Percentiles rank a stretch among this genome's conserved stretches.
Evolutionary conservation across 2,797 vertebrate species (phyloP).

Genomic region (Muscicapa comitata): DNA sequence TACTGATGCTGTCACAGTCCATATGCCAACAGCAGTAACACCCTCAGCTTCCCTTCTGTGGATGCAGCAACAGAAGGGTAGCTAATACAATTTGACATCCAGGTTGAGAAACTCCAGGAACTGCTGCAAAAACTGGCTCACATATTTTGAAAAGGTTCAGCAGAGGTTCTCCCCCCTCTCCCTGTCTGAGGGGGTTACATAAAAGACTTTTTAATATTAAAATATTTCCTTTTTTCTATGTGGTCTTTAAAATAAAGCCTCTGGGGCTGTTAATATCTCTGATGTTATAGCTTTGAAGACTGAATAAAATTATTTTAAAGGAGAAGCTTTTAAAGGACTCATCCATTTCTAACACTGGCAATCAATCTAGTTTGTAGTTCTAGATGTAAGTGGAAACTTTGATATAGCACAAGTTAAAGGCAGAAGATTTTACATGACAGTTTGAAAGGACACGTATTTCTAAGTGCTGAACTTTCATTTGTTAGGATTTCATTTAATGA

Average conservation of each 20-base stretch:
- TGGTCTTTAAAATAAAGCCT: conserved; percentile 54
- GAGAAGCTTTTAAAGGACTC: conserved; percentile 20
- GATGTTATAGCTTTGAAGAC: conserved; percentile 52
- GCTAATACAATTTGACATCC: neutral
- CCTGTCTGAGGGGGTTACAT: neutral
- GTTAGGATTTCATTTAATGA: conserved; percentile 24
- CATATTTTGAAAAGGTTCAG: neutral
- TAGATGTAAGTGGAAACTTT: conserved; percentile 11
- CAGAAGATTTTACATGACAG: conserved; percentile 15
- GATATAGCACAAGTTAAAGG: conserved; percentile 33
- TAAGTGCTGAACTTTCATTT: conserved; percentile 29
- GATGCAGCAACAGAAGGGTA: neutral
- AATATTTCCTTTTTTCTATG: conserved; percentile 57
- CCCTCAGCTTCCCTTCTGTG: neutral
- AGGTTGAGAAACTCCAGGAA: neutral
- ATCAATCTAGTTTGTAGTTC: conserved; percentile 38
- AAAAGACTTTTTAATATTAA: conserved; percentile 56
- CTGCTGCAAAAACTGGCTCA: neutral
- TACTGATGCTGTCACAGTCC: neutral
- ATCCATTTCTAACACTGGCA: neutral
- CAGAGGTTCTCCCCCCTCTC: neutral
- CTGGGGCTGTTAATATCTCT: conserved; percentile 46
- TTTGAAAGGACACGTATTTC: conserved; percentile 3
- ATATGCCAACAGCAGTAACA: neutral
- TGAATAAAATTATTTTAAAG: conserved; percentile 44